phyloP scores from a whole-genome alignment of 1,140 invertebrate genomes.

The Bombus pyrosoma region DNA sequence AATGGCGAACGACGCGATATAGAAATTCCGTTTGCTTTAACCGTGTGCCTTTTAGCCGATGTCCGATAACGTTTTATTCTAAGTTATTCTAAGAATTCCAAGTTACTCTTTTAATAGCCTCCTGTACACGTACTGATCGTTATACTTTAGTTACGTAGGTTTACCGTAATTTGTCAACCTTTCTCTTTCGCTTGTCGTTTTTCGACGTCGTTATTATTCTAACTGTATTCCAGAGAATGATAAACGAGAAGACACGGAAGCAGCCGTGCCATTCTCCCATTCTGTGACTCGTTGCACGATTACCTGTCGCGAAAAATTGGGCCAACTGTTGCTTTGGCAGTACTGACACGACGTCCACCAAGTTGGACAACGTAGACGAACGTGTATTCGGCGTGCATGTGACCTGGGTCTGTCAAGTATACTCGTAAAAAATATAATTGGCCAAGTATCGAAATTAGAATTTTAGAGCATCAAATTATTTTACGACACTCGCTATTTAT shows the following conservation, averaged over 20 bases:
- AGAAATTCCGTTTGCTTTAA: background rate
- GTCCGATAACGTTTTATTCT: too few relatives aligned
- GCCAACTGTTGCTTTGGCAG: constrained; percentile 23
- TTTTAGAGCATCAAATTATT: too few relatives aligned
- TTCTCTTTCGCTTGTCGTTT: constrained; percentile 22
- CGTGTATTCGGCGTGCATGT: background rate
- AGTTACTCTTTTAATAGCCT: too few relatives aligned
- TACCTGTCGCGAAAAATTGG: constrained; percentile 51
- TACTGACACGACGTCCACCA: constrained; percentile 21
- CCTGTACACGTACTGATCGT: background rate
- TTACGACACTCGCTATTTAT: too few relatives aligned
- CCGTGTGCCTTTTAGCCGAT: background rate
- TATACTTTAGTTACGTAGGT: background rate
- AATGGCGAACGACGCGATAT: background rate
- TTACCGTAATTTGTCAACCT: background rate
- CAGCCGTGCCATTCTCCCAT: constrained; percentile 8
- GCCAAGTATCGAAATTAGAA: too few relatives aligned
- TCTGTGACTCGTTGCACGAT: constrained; percentile 6
- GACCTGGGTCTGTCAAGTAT: background rate
- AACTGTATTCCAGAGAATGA: constrained; percentile 34
- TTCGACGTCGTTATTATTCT: constrained; percentile 57
- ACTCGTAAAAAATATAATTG: background rate
- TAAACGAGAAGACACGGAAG: constrained; percentile 41
- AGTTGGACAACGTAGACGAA: constrained; percentile 14
- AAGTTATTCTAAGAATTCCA: too few relatives aligned